phyloP scores from a whole-genome alignment of 2,113 vertebrate genomes.

The Antigone vipio region DNA sequence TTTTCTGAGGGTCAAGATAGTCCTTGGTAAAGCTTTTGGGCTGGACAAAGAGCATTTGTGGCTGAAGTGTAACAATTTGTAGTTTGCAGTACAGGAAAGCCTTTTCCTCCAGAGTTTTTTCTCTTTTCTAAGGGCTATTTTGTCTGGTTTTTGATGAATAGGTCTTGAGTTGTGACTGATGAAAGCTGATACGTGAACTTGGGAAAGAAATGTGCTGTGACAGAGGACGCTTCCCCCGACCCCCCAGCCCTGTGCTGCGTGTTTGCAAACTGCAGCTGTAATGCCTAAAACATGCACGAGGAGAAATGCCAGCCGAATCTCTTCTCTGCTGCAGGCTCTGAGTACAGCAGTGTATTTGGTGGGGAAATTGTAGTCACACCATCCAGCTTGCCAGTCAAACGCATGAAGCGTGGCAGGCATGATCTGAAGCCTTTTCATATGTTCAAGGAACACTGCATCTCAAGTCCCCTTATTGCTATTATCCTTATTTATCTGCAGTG shows the following conservation, averaged over 20 bases:
- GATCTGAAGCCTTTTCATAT: neutral
- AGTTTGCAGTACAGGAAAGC: neutral
- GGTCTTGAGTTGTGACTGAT: neutral
- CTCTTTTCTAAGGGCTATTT: neutral
- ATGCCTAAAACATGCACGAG: neutral
- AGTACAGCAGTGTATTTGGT: neutral
- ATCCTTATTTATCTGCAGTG: slow-evolving; percentile 7
- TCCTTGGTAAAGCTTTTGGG: neutral
- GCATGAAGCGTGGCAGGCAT: neutral
- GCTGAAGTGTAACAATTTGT: neutral
- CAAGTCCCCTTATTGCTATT: neutral
- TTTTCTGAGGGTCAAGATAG: neutral
- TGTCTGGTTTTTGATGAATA: neutral
- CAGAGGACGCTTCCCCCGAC: neutral
- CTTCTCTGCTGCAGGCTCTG: neutral
- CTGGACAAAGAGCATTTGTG: neutral
- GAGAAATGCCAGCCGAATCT: neutral
- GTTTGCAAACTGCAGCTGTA: neutral
- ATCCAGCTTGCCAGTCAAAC: neutral
- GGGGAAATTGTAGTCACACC: neutral
- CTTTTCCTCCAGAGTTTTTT: neutral
- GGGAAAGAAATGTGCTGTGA: neutral
- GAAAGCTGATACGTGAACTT: neutral
- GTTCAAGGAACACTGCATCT: neutral
- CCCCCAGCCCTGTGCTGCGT: neutral